Percentiles rank a stretch among this genome's conserved stretches.
Evolutionary conservation across 2,797 vertebrate genomes (phyloP).

Genomic region (Chaetodon trifasciatus): DNA sequence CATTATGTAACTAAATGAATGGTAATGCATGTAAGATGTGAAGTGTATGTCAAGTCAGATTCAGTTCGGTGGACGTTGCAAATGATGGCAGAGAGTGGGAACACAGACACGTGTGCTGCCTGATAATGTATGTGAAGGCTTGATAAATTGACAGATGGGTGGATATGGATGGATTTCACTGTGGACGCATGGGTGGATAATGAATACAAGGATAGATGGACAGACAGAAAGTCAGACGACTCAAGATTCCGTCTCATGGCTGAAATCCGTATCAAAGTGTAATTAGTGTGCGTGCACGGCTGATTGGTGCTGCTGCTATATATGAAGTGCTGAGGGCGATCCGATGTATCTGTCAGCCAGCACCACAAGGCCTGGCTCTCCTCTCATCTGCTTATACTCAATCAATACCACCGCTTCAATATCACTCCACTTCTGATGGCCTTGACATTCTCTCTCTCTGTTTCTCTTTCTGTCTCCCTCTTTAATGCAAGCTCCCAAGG

Average conservation of each 20-base stretch:
- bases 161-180: constrained; percentile 27
- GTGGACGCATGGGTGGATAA: constrained; percentile 18
- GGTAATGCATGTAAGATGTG: constrained; percentile 34
- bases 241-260: constrained; percentile 34
- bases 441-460: constrained; percentile 35
- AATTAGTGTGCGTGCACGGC: constrained; percentile 46
- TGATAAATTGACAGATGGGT: constrained; percentile 17
- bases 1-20: constrained; percentile 30
- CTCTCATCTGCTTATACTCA: constrained; percentile 59
- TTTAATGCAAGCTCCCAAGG: constrained; percentile 12
- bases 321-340: constrained; percentile 52
- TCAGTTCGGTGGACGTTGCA: not conserved
- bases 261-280: constrained; percentile 44
- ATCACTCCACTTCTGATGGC: constrained; percentile 43
- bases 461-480: not conserved
- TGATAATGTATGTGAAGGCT: constrained; percentile 35
- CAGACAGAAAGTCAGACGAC: constrained; percentile 28
- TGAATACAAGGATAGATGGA: constrained; percentile 12
- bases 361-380: constrained; percentile 26
- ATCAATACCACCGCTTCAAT: constrained; percentile 55
- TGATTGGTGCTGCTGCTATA: constrained; percentile 46
- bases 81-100: constrained; percentile 10
- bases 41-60: constrained; percentile 39
- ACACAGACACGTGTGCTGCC: constrained; percentile 19
- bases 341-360: constrained; percentile 48